phyloP scores from a whole-genome alignment of 2,888 invertebrate species.

The Escarpia spicata region DNA sequence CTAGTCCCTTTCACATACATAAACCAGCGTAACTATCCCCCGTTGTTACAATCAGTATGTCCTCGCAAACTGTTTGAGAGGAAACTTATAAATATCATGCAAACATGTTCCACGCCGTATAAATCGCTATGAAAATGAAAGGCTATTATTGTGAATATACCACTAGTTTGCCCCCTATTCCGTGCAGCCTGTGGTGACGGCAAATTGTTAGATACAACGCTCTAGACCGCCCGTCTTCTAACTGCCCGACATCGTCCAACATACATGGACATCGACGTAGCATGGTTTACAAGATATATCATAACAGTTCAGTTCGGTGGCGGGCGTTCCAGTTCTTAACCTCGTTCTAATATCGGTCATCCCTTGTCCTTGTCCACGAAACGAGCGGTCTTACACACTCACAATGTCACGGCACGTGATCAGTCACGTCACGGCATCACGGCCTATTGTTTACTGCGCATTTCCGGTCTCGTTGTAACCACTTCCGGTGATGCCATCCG shows the following conservation, averaged over 20 bases:
- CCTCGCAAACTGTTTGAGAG: neutral
- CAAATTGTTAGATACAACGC: neutral
- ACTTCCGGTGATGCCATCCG: neutral
- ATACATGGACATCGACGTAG: no score
- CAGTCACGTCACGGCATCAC: neutral
- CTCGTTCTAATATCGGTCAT: neutral
- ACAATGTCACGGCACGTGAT: neutral
- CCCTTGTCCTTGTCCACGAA: neutral
- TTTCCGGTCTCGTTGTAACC: slow-evolving; percentile 13
- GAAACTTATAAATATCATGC: slow-evolving; percentile 16
- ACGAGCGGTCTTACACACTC: neutral
- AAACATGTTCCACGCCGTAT: neutral
- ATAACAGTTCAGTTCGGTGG: neutral
- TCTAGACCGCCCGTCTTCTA: neutral
- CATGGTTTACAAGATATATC: neutral
- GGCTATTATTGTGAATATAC: neutral
- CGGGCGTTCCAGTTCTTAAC: neutral
- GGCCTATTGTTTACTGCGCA: neutral
- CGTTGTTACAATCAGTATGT: neutral
- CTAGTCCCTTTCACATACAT: neutral
- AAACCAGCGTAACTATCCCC: neutral
- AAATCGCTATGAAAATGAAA: neutral
- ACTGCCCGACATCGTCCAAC: neutral
- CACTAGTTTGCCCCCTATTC: neutral
- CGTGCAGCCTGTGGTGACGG: neutral